A percentile compares a stretch with the other conserved stretches of the same genome.
Conservation (phyloP, 2,888 invertebrate species). For the Nephrotoma flavescens region DNA sequence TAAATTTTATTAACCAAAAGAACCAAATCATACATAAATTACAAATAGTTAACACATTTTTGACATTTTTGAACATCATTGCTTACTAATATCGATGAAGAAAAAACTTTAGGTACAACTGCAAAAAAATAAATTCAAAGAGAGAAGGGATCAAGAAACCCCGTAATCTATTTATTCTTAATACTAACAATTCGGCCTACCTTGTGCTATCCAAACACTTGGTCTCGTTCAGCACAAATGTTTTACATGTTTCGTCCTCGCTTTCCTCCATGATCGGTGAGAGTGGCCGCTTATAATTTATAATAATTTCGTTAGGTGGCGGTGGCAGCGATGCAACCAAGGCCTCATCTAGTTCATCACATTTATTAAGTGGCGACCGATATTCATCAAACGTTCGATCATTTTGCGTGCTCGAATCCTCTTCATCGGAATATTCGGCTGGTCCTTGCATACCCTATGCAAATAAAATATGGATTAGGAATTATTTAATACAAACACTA, state of each 20-base stretch:
- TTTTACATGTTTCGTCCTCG: constrained; percentile 17
- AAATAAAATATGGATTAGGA: neutral
- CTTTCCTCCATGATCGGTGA: constrained; percentile 18
- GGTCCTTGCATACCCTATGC: constrained; percentile 12
- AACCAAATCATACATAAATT: neutral
- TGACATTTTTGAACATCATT: neutral
- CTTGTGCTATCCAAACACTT: constrained; percentile 17
- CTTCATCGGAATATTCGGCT: constrained; percentile 14
- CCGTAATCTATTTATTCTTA: neutral
- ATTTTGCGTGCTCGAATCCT: constrained; percentile 8
- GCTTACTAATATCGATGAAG: neutral
- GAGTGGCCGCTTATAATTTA: constrained; percentile 17
- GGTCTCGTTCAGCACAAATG: constrained; percentile 17
- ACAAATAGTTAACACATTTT: neutral
- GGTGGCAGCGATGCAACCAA: constrained; percentile 1
- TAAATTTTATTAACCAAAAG: neutral
- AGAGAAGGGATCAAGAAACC: neutral
- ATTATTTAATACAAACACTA: neutral
- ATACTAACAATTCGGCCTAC: constrained; percentile 6
- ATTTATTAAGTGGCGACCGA: constrained; percentile 13
- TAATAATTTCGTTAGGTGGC: constrained; percentile 14
- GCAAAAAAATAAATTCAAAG: neutral
- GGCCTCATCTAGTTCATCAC: constrained; percentile 9
- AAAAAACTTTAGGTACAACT: neutral
- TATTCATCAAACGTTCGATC: constrained; percentile 13